Base-by-base conservation (phyloP, 2,797 vertebrate genomes). In the Emys orbicularis region DNA sequence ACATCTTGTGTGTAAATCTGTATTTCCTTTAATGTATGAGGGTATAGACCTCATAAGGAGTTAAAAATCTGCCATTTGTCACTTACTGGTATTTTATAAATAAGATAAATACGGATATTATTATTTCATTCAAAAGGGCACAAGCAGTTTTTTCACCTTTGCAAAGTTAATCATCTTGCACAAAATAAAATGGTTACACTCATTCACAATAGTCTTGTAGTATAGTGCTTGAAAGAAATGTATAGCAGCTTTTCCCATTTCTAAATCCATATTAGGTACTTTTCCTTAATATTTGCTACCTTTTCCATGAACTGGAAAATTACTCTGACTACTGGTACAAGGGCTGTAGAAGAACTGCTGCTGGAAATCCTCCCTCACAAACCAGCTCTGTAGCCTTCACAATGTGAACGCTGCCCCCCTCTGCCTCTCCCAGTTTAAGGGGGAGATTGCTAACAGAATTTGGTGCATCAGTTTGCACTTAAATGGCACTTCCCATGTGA, bases 171-270 rank as follows among this genome's bases (percentile, higher is more conserved):
- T 59, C 21, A 82, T 0, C 0, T 52, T 61, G 49, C 61, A 65
- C 61, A 6, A 91, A 90, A 44, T 21, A 11, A 44, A 84, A 72
- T 0, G 0, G 1, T 29, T 57, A 4, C 12, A 5, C 65, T 92
- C 49, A 79, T 0, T 84, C 81, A 19, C 0, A 0, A 53, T 31
- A 15, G 1, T 12, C 15, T 57, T 88, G 76, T 65, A 50, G 47
- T 87, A 8, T 53, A 88, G 8, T 83, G 6, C 59, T 89, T 89
- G 52, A 93, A 90, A 93, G 59, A 84, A 59, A 31, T 83, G 52
- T 2, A 3, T 25, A 47, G 25, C 56, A 79, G 52, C 19, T 25
- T 83, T 68, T 88, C 68, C 49, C 79, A 1, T 93, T 72, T 79
- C 52, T 72, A 23, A 84, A 87, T 88, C n/a, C 23, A 57, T 81